These are phyloP conservation scores for Cheilosia grossa DNA, from an alignment of 2,888 invertebrate species.

Conservation along the genomic window DNA sequence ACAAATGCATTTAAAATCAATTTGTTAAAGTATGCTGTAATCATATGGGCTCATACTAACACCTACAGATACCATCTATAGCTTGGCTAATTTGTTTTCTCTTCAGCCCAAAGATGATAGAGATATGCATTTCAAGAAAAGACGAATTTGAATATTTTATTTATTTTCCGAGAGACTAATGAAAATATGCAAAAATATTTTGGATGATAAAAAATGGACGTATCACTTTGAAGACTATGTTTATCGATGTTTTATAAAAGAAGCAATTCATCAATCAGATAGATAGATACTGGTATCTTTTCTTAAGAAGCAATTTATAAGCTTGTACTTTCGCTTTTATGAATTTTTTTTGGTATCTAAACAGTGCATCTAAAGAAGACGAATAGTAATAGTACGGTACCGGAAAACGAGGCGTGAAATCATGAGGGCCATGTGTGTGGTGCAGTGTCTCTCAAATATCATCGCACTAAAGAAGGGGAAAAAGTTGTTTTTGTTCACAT, in stretches of 20 bases:
- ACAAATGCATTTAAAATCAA: conserved; percentile 14
- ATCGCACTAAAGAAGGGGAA: conserved; percentile 3
- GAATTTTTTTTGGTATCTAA: conserved; percentile 11
- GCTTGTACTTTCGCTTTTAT: conserved; percentile 24
- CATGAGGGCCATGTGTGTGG: conserved; percentile 45
- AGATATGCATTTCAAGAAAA: background rate
- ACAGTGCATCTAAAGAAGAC: conserved; percentile 37
- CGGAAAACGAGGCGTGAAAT: conserved; percentile 19
- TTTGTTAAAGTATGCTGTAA: conserved; percentile 2
- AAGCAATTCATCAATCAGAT: conserved; percentile 27
- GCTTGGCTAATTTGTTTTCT: conserved; percentile 13
- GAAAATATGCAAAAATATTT: background rate
- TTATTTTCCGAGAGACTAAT: background rate
- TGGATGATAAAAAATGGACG: background rate
- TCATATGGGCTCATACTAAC: conserved; percentile 1
- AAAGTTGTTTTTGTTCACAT: background rate
- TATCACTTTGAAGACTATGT: conserved; percentile 27
- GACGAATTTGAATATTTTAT: background rate
- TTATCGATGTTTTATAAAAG: conserved; percentile 9
- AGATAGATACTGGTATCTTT: background rate
- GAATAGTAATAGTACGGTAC: conserved; percentile 17
- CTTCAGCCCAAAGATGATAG: background rate
- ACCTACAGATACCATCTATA: conserved; percentile 15
- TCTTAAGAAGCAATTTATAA: conserved; percentile 1
- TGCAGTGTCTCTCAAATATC: conserved; percentile 19